Evolutionary conservation across 1,140 invertebrate genomes (phyloP).

Genomic region (Ericerus pela): DNA sequence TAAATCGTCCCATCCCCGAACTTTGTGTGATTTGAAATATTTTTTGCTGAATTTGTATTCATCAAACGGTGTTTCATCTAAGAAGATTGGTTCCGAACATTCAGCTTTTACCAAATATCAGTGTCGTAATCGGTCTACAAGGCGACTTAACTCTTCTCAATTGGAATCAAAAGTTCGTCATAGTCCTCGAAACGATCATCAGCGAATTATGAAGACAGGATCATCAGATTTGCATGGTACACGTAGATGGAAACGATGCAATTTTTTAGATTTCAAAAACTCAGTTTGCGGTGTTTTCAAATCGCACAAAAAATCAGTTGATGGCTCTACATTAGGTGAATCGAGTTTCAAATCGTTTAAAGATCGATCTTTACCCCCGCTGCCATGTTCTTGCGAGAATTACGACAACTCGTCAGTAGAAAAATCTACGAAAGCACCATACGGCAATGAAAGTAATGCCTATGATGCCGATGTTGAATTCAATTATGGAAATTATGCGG

Average conservation of each 20-base stretch:
- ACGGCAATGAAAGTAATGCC: constrained; percentile 24
- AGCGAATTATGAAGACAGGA: too few species aligned
- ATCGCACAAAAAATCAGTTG: constrained; percentile 36
- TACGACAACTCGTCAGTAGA: constrained; percentile 15
- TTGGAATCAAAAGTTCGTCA: too few species aligned
- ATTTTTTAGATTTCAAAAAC: constrained; percentile 58
- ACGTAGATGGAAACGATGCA: neutral
- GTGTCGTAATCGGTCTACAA: neutral
- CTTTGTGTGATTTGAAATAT: neutral
- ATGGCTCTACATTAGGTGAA: constrained; percentile 36
- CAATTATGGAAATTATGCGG: neutral
- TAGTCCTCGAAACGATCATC: too few species aligned
- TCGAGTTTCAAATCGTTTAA: constrained; percentile 33
- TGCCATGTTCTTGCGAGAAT: constrained; percentile 38
- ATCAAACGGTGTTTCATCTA: neutral
- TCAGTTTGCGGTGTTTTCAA: constrained; percentile 71
- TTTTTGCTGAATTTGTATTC: constrained; percentile 8
- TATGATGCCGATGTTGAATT: neutral
- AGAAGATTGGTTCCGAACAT: neutral
- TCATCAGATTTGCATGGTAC: too few species aligned
- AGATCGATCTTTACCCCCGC: constrained; percentile 59
- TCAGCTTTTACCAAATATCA: neutral
- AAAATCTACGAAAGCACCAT: constrained; percentile 29
- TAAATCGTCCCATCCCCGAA: neutral
- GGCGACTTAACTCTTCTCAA: too few species aligned